Conservation (phyloP, 1,140 invertebrate genomes). For the Hydropsyche tenuis region DNA sequence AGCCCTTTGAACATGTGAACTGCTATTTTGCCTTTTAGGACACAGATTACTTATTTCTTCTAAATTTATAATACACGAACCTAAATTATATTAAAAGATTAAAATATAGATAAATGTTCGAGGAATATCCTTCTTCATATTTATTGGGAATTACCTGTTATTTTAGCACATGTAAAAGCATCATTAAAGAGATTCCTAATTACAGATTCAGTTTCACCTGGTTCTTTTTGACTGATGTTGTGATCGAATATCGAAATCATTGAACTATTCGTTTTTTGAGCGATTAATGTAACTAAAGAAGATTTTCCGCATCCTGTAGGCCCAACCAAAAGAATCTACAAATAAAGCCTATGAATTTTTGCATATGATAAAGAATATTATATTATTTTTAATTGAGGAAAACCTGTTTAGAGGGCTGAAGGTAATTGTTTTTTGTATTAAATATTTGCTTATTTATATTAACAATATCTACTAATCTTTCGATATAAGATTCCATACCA, state of each 20-base stretch:
- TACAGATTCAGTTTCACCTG: constrained; percentile 58
- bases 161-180: constrained; percentile 52
- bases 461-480: constrained; percentile 41
- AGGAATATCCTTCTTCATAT: too few species aligned
- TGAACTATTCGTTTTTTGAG: constrained; percentile 38
- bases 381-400: neutral
- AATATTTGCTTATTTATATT: constrained; percentile 38
- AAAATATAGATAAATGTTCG: too few species aligned
- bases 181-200: constrained; percentile 56
- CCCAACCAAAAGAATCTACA: constrained; percentile 45
- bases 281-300: constrained; percentile 37
- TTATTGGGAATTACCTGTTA: constrained; percentile 41
- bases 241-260: constrained; percentile 43
- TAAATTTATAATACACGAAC: constrained; percentile 53
- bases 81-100: too few species aligned
- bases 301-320: constrained; percentile 49
- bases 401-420: constrained; percentile 46
- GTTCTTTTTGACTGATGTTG: constrained; percentile 45
- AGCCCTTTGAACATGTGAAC: constrained; percentile 51
- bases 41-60: constrained; percentile 57
- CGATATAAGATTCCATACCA: constrained; percentile 29
- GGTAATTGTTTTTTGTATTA: constrained; percentile 1
- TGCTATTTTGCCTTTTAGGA: constrained; percentile 45
- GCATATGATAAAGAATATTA: neutral
- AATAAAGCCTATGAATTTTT: constrained; percentile 8